These are phyloP conservation scores for Ameiurus melas DNA, from an alignment of 2,113 vertebrate species.

Conservation along the genomic window DNA sequence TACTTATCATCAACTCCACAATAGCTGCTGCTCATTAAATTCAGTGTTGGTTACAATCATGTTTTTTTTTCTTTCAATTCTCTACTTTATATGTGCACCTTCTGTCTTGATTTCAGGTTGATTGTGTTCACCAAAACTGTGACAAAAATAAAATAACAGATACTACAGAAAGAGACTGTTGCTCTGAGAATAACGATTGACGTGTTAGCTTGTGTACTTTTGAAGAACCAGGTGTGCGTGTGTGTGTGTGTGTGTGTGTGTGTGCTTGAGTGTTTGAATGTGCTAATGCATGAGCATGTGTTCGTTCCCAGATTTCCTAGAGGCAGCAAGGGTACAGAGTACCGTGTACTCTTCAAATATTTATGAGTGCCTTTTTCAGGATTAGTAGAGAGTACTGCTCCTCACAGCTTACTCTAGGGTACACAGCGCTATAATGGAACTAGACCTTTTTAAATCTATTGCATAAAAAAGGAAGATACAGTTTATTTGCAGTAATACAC, in stretches of 20 bases:
- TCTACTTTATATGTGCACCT: not conserved
- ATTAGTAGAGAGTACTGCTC: constrained; percentile 44
- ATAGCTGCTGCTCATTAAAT: not conserved
- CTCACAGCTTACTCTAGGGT: constrained; percentile 31
- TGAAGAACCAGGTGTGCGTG: too few species aligned
- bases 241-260: not conserved
- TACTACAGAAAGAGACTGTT: not conserved
- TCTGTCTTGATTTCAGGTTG: not conserved
- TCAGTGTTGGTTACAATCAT: not conserved
- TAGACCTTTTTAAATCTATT: not conserved
- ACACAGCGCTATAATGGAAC: not conserved
- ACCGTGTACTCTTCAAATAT: constrained; percentile 56
- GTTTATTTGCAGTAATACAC: not conserved
- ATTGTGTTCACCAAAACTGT: not conserved
- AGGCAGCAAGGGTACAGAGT: not conserved
- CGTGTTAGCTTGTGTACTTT: not conserved
- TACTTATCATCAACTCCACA: not conserved
- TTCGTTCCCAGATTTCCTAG: not conserved
- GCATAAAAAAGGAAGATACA: not conserved
- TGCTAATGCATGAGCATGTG: constrained; percentile 6
- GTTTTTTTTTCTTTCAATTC: not conserved
- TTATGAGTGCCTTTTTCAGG: constrained; percentile 52
- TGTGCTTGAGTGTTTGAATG: constrained; percentile 11
- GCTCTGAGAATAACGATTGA: not conserved
- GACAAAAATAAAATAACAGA: not conserved